Evolutionary conservation across 92 coral and sea anemone genomes (phyloP).

Genomic region (Scolanthus callimorphus): DNA sequence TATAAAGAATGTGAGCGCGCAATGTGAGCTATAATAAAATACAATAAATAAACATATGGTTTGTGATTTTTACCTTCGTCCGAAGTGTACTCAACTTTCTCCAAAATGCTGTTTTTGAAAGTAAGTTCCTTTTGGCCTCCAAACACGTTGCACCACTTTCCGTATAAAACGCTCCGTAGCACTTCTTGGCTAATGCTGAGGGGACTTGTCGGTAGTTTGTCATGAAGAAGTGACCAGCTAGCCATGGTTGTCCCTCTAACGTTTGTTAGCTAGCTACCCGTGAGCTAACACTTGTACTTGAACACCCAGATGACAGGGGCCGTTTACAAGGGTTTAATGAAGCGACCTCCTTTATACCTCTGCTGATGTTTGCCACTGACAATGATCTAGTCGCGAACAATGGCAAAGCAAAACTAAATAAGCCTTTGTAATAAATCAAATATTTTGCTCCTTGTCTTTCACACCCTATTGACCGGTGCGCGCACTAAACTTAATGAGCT

Average conservation of each 20-base stretch:
- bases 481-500: slow-evolving; percentile 73
- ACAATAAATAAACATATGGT: neutral
- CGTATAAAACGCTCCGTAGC: slow-evolving; percentile 91
- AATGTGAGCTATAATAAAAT: neutral
- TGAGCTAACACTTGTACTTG: slow-evolving; percentile 11
- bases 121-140: slow-evolving; percentile 97
- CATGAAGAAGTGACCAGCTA: slow-evolving; percentile 8
- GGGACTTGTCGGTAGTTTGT: slow-evolving; percentile 36
- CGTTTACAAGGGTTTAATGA: slow-evolving; percentile 72
- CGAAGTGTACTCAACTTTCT: slow-evolving; percentile 87
- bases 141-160: slow-evolving; percentile 99
- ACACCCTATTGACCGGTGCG: slow-evolving; percentile 74
- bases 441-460: slow-evolving; percentile 95
- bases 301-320: slow-evolving; percentile 55
- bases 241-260: slow-evolving; percentile 8
- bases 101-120: slow-evolving; percentile 82
- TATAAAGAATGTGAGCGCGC: too few relatives aligned
- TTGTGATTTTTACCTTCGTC: slow-evolving; percentile 73
- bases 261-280: too few relatives aligned
- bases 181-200: slow-evolving; percentile 95
- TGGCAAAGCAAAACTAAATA: slow-evolving; percentile 97
- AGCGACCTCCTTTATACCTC: slow-evolving; percentile 63
- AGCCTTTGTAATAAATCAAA: slow-evolving; percentile 99
- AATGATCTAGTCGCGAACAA: slow-evolving; percentile 92
- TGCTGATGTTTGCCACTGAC: slow-evolving; percentile 81